Evolutionary conservation across 2,888 invertebrate genomes (phyloP).

Genomic region (Ormia ochracea): DNA sequence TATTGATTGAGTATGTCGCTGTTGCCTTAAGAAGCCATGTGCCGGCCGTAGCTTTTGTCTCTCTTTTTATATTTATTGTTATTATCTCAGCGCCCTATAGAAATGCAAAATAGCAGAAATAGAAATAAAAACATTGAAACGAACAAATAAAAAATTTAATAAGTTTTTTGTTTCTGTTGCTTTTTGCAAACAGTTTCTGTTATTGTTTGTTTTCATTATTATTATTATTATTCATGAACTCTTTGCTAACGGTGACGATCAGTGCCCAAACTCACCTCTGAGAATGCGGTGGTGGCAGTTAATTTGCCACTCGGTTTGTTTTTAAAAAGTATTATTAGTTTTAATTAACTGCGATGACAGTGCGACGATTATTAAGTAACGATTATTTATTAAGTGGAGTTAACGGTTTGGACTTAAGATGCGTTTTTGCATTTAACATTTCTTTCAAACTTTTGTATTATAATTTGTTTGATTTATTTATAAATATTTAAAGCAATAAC

Average conservation of each 20-base stretch:
- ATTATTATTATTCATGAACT: slow-evolving; percentile 32
- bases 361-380: slow-evolving; percentile 28
- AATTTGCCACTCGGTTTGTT: neutral
- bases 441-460: neutral
- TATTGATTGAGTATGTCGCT: slow-evolving; percentile 15
- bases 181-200: slow-evolving; percentile 35
- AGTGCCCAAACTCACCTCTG: slow-evolving; percentile 60
- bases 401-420: slow-evolving; percentile 21
- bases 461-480: neutral
- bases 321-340: slow-evolving; percentile 44
- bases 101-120: slow-evolving; percentile 29
- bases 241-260: slow-evolving; percentile 57
- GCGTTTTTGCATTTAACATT: slow-evolving; percentile 18
- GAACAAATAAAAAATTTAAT: slow-evolving; percentile 26
- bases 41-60: slow-evolving; percentile 45
- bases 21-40: slow-evolving; percentile 44
- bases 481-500: neutral
- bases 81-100: slow-evolving; percentile 46
- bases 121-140: slow-evolving; percentile 27
- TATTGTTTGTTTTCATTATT: slow-evolving; percentile 12
- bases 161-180: slow-evolving; percentile 19
- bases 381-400: slow-evolving; percentile 3
- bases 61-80: slow-evolving; percentile 40
- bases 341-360: neutral
- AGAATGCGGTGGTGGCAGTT: slow-evolving; percentile 55